Evolutionary conservation across 1,140 invertebrate genomes (phyloP).

Genomic region (Harpegnathos saltator): DNA sequence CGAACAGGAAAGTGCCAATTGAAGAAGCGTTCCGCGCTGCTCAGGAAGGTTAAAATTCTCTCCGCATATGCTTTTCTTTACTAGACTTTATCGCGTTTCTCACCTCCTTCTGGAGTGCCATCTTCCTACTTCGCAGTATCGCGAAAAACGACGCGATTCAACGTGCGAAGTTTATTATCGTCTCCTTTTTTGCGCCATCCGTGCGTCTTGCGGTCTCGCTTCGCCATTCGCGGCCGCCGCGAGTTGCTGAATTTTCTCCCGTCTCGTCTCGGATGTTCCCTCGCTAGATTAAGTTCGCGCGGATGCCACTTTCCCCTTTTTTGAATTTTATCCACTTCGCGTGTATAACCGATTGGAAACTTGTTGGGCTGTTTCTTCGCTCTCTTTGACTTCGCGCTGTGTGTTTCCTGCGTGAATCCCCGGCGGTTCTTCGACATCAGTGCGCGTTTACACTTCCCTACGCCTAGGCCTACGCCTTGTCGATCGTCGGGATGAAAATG

Average conservation of each 20-base stretch:
- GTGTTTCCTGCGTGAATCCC: no score
- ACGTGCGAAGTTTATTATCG: constrained; percentile 48
- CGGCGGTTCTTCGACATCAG: no score
- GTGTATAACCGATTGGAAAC: background rate
- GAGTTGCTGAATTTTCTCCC: constrained; percentile 12
- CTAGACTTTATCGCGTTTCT: background rate
- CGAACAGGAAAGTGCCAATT: background rate
- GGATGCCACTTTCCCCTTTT: background rate
- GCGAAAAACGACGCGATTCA: constrained; percentile 19
- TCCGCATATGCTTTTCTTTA: background rate
- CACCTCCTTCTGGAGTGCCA: constrained; percentile 26
- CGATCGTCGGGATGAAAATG: no score
- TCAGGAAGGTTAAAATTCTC: constrained; percentile 8
- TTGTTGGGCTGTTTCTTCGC: background rate
- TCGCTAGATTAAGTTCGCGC: background rate
- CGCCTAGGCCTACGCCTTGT: no score
- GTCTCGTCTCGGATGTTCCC: constrained; percentile 1
- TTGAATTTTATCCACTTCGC: background rate
- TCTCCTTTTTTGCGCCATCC: constrained; percentile 26
- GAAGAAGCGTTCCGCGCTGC: background rate
- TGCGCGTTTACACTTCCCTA: no score
- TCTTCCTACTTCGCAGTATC: constrained; percentile 35
- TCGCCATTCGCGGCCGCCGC: constrained; percentile 31
- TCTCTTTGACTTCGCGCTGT: no score
- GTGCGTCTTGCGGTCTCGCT: background rate